Base-by-base conservation (phyloP, 2,797 vertebrate species). In the Leptatherina wallacei region DNA sequence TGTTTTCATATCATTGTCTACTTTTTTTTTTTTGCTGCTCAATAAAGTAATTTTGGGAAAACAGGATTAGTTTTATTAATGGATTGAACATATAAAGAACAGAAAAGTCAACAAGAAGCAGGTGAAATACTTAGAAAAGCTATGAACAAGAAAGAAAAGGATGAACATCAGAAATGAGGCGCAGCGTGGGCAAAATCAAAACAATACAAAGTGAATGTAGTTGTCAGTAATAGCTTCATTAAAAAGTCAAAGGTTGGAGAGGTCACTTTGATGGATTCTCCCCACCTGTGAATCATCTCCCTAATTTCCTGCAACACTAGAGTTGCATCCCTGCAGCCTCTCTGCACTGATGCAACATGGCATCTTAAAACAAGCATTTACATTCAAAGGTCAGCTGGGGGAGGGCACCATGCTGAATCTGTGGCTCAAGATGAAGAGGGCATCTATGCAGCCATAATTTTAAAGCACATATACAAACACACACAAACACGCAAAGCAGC, bases 321-420 rank as follows among this genome's bases (percentile, higher is more conserved):
- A 71, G 71, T 65, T 55, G 51, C 73, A 69, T 85, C 71, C 80
- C 68, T 56, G 76, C 83, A 65, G 85, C 82, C 69, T 49, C 75
- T 64, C 38, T 60, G 68, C 80, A 49, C 71, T 94, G 91, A 93
- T 94, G 77, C 86, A 85, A 88, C 78, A 69, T 90, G 90, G 91
- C 92, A 93, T 88, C 89, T 91, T 91, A 87, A 92, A 91, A 92
- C 85, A 91, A 89, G 82, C 82, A 86, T 92, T 92, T 92, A 91
- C 88, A 89, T 89, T 91, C 69, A 92, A 92, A 93, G 90, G 89
- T 93, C 91, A 93, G 60, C 72, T 73, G 82, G 86, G 82, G 84
- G 80, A 88, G 87, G 85, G 73, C 83, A 88, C 30, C 3, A 13
- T 29, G 33, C 75, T 68, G 61, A 61, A 77, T 65, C 83, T 76